Evolutionary conservation across 2,888 invertebrate genomes (phyloP).

Genomic region (Coleophora flavipennella): DNA sequence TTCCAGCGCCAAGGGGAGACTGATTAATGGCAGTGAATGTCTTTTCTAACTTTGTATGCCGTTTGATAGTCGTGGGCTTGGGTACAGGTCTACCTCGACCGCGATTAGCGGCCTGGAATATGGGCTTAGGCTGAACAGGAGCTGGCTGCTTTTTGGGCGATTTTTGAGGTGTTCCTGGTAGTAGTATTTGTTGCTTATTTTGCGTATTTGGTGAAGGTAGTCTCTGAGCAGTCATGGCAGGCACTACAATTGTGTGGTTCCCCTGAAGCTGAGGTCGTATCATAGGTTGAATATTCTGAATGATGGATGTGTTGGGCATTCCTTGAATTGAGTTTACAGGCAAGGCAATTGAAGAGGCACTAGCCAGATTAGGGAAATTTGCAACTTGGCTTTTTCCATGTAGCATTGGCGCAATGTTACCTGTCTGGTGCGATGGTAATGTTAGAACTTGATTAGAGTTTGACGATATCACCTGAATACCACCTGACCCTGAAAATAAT

Average conservation of each 20-base stretch:
- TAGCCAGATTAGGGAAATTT: constrained; percentile 64
- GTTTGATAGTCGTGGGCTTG: constrained; percentile 59
- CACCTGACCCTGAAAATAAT: constrained; percentile 53
- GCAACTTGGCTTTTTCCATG: constrained; percentile 61
- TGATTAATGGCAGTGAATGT: constrained; percentile 63
- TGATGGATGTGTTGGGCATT: constrained; percentile 58
- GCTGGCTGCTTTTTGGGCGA: constrained; percentile 64
- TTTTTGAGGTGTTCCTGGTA: constrained; percentile 55
- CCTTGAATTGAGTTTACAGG: constrained; percentile 66
- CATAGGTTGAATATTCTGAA: constrained; percentile 68
- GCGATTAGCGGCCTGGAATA: constrained; percentile 58
- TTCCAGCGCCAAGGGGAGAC: constrained; percentile 51
- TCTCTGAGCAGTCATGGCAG: constrained; percentile 60
- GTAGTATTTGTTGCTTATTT: constrained; percentile 58
- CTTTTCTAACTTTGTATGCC: constrained; percentile 64
- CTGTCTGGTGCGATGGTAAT: constrained; percentile 56
- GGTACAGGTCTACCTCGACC: constrained; percentile 60
- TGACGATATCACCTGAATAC: constrained; percentile 68
- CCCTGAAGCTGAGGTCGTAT: constrained; percentile 62
- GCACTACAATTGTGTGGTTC: constrained; percentile 61
- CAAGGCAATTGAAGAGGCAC: constrained; percentile 61
- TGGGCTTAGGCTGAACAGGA: constrained; percentile 62
- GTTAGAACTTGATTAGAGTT: constrained; percentile 66
- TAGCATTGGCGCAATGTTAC: constrained; percentile 42
- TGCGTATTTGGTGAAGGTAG: constrained; percentile 56